Evolutionary conservation across 2,888 invertebrate genomes (phyloP).

Genomic region (Phorcus lineatus): DNA sequence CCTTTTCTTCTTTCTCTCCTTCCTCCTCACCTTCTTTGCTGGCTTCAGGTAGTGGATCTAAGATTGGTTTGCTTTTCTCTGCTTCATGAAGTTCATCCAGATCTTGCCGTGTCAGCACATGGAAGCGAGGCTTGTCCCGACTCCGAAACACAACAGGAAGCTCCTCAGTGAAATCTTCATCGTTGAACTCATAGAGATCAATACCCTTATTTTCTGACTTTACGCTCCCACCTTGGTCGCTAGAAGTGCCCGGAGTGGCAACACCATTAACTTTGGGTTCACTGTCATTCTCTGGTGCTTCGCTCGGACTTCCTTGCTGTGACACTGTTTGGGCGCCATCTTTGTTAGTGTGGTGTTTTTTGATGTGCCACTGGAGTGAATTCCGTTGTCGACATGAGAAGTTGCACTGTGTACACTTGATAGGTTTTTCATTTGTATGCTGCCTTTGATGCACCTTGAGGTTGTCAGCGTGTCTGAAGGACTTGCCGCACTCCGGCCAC

Average conservation of each 20-base stretch:
- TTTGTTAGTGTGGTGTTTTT: constrained; percentile 43
- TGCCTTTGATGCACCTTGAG: constrained; percentile 71
- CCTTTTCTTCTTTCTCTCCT: constrained; percentile 30
- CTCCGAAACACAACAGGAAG: constrained; percentile 35
- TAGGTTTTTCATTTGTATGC: constrained; percentile 73
- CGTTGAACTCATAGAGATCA: constrained; percentile 67
- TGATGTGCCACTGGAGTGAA: constrained; percentile 71
- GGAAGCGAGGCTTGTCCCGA: constrained; percentile 29
- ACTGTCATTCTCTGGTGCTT: neutral
- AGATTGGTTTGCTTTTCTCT: neutral
- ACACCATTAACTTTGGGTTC: neutral
- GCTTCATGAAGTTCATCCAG: constrained; percentile 16
- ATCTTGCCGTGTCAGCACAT: neutral
- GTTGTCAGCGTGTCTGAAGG: constrained; percentile 72
- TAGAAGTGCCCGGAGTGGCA: neutral
- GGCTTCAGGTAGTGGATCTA: constrained; percentile 33
- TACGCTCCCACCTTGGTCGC: neutral
- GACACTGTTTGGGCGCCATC: neutral
- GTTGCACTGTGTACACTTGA: constrained; percentile 72
- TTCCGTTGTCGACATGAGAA: constrained; percentile 73
- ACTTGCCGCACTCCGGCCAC: constrained; percentile 72
- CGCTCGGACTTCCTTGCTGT: neutral
- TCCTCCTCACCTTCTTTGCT: constrained; percentile 37
- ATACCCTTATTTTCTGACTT: constrained; percentile 6
- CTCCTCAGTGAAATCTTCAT: constrained; percentile 64